Base-by-base conservation (phyloP, 2,888 invertebrate species). In the Serrognathus titanus region DNA sequence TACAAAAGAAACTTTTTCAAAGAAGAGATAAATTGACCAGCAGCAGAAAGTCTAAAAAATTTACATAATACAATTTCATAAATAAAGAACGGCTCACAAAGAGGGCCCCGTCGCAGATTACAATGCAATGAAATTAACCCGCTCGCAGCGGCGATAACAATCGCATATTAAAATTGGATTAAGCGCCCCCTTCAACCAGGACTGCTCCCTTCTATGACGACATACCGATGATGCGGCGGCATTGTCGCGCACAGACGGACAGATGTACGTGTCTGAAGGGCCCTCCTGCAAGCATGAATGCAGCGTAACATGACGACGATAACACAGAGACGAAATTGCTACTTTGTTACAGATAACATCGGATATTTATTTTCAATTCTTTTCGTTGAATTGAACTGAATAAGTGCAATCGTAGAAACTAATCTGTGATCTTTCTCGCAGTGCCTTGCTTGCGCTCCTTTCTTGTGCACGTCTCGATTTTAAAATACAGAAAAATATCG, bases 91-190 rank as follows among this genome's bases (percentile, higher is more conserved):
- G 24, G 24, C 24, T 31, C 24, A 31, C 24, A 31, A 43, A 43
- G 20, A 43, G 43, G 20, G 13, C 9, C 10, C 43, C 43, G 16
- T 43, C 9, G 13, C 10, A 43, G 16, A 43, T 43, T 43, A 43
- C 43, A 43, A 43, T 11, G 20, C 43, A 16, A 43, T 11, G 12
- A 43, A 43, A 43, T 43, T 43, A 43, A 43, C 43, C 43, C 43
- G 20, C 43, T 43, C 43, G 20, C 20, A 12, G 12, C 11, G 20
- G 12, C 24, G 47, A 53, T 53, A 53, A 48, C 53, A 53, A 47
- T 53, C 47, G 40, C 20, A 40, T 48, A 53, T 53, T 53, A 53
- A 53, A 53, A 53, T 53, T 53, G 48, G 48, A 53, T 53, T 48
- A 53, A 13, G 53, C 47, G 47, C 45, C 38, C 53, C 31, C 40